phyloP scores from a whole-genome alignment of 1,140 invertebrate species.

The Chelonus insularis region DNA sequence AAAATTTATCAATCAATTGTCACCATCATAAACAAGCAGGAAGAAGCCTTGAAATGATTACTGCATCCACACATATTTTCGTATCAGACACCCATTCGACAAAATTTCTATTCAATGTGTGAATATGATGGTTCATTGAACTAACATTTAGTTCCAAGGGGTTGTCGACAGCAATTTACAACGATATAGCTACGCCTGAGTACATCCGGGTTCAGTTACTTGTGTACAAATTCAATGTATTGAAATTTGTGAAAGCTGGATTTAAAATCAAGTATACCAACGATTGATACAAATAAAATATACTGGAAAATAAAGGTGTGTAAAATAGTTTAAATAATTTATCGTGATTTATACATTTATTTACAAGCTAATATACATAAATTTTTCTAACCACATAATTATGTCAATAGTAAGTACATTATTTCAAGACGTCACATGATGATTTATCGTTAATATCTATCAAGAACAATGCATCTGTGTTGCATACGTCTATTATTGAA shows the following conservation, averaged over 20 bases:
- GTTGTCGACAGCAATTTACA: conserved; percentile 1
- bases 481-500: too few relatives aligned
- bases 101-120: not conserved
- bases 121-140: not conserved
- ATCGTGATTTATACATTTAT: conserved; percentile 56
- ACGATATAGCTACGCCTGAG: conserved; percentile 26
- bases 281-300: not conserved
- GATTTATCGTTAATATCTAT: too few relatives aligned
- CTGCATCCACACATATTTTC: too few relatives aligned
- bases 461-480: too few relatives aligned
- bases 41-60: too few relatives aligned
- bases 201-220: conserved; percentile 22
- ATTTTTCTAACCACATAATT: conserved; percentile 14
- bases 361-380: conserved; percentile 59
- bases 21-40: too few relatives aligned
- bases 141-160: conserved; percentile 1
- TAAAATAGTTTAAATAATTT: not conserved
- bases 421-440: too few relatives aligned
- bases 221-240: not conserved
- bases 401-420: too few relatives aligned
- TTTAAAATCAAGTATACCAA: not conserved
- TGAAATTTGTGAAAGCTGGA: not conserved
- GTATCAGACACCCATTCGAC: too few relatives aligned
- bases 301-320: too few relatives aligned
- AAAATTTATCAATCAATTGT: too few relatives aligned